Percentiles rank a stretch among this genome's conserved stretches.
Evolutionary conservation across 35 echinoderm and acorn worm species (phyloP).

Genomic region (Antedon bifida): DNA sequence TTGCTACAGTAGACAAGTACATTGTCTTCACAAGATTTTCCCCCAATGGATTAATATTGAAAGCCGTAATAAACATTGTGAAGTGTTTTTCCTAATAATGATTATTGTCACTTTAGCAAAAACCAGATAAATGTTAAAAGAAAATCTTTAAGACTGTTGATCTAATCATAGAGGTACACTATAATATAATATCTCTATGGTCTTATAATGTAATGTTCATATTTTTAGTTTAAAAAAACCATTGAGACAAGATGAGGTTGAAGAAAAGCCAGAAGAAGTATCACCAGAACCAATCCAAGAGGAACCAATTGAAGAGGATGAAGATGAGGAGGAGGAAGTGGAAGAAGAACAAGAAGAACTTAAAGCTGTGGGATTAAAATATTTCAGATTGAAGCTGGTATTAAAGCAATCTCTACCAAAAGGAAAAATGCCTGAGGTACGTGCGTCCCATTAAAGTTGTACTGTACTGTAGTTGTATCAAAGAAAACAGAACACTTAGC

Average conservation of each 20-base stretch:
- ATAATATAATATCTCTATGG: no score
- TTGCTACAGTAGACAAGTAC: no score
- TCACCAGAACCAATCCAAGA: neutral
- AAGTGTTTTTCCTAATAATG: no score
- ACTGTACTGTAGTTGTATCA: no score
- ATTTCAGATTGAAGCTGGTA: constrained; percentile 7
- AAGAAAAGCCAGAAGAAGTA: neutral
- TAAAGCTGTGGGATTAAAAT: constrained; percentile 3
- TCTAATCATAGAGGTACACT: no score
- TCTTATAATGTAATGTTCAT: neutral
- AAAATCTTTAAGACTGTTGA: no score
- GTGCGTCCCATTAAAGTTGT: neutral
- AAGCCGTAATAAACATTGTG: no score
- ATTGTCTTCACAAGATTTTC: no score
- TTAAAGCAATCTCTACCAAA: constrained; percentile 9
- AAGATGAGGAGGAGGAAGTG: neutral
- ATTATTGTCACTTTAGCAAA: no score
- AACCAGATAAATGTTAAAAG: no score
- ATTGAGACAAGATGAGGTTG: neutral
- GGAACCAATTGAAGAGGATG: neutral
- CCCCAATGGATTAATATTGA: no score
- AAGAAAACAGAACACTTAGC: no score
- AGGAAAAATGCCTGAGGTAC: neutral
- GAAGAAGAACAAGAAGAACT: neutral
- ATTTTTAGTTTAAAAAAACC: neutral